A percentile compares a stretch with the other conserved stretches of the same genome.
phyloP scores from a whole-genome alignment of 2,113 vertebrate species.

The Engystomops pustulosus region DNA sequence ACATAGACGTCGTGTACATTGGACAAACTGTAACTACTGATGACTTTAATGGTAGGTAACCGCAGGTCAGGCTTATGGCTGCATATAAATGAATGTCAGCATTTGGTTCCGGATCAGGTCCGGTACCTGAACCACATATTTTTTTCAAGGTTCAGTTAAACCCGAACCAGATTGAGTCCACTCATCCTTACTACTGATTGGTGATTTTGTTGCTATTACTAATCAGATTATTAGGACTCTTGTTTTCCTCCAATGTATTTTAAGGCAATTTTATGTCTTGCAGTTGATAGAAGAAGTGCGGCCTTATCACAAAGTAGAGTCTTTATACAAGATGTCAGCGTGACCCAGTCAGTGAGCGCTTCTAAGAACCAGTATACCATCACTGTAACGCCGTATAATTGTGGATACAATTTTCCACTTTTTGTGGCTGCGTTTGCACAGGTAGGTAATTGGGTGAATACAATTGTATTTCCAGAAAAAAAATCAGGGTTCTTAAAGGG shows the following conservation, averaged over 20 bases:
- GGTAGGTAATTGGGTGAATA: constrained; percentile 70
- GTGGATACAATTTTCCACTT: constrained; percentile 76
- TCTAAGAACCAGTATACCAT: constrained; percentile 70
- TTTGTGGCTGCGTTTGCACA: constrained; percentile 75
- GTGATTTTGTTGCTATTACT: no score
- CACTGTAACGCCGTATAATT: constrained; percentile 71
- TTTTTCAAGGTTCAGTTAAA: no score
- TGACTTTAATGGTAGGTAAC: constrained; percentile 68
- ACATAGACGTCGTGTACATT: constrained; percentile 77
- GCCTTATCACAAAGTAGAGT: constrained; percentile 72
- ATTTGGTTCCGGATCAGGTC: no score
- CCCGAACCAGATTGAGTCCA: no score
- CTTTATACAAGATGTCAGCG: constrained; percentile 68
- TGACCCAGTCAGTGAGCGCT: constrained; percentile 60
- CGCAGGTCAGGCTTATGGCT: no score
- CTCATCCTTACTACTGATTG: no score
- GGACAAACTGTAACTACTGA: constrained; percentile 70
- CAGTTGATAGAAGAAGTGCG: constrained; percentile 69
- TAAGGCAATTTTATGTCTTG: constrained; percentile 48
- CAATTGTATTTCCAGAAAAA: no score
- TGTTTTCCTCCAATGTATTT: no score
- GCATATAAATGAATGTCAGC: no score
- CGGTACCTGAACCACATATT: no score
- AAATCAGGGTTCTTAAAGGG: no score
- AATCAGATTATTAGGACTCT: no score